A percentile compares a stretch with the other conserved stretches of the same genome.
Evolutionary conservation across 35 echinoderm and acorn worm genomes (phyloP).

Genomic region (Nesometra sesokonis): DNA sequence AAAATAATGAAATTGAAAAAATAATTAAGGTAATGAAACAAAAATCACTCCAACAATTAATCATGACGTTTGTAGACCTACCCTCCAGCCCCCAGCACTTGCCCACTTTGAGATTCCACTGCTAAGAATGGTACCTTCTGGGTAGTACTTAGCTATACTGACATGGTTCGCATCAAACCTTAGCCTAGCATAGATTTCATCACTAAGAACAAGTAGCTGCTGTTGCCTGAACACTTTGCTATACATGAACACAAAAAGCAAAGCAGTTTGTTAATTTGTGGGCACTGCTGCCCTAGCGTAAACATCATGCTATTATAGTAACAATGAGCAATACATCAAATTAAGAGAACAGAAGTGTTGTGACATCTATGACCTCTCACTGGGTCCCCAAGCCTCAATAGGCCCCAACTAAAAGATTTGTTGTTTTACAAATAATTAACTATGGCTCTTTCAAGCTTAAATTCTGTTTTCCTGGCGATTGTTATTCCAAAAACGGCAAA

Average conservation of each 20-base stretch:
- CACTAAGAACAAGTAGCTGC: constrained; percentile 60
- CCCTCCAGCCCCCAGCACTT: constrained; percentile 94
- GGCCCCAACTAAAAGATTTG: no score
- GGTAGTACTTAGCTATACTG: constrained; percentile 76
- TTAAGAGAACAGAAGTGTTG: not conserved
- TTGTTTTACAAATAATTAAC: no score
- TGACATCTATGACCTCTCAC: no score
- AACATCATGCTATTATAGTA: not conserved
- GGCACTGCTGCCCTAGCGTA: no score
- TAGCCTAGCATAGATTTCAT: constrained; percentile 79
- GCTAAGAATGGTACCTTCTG: constrained; percentile 73
- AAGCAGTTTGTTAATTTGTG: no score
- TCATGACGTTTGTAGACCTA: constrained; percentile 16
- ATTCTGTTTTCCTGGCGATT: no score
- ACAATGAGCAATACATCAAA: not conserved
- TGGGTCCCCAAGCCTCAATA: no score
- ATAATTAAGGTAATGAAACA: no score
- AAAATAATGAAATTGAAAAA: no score
- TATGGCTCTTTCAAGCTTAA: no score
- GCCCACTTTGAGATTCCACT: constrained; percentile 92
- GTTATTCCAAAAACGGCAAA: no score
- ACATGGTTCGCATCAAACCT: constrained; percentile 42
- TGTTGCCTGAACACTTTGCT: constrained; percentile 56
- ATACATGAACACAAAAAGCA: constrained; percentile 6
- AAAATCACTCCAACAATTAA: no score